Percentiles rank a stretch among this genome's conserved stretches.
Conservation (phyloP, 2,888 invertebrate species). For the Pseudococcus longispinus region DNA sequence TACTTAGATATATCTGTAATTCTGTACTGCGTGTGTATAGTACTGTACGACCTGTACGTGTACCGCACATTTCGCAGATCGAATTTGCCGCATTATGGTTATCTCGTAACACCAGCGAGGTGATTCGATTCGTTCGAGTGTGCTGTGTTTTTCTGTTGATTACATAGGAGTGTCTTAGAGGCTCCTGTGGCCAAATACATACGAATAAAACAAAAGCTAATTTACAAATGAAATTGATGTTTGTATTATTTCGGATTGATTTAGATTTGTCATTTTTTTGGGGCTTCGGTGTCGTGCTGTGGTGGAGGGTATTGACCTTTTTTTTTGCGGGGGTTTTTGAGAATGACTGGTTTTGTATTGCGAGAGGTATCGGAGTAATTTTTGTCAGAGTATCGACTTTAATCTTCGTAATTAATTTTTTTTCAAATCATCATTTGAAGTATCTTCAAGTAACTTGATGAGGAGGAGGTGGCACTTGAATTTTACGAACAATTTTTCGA, state of each 20-base stretch:
- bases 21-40: too few relatives aligned
- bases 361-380: background rate
- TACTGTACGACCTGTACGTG: background rate
- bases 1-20: background rate
- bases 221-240: slow-evolving; percentile 17
- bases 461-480: too few relatives aligned
- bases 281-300: background rate
- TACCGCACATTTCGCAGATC: background rate
- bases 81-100: slow-evolving; percentile 21
- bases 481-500: too few relatives aligned
- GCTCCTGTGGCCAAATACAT: too few relatives aligned
- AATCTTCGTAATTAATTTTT: too few relatives aligned
- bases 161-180: slow-evolving; percentile 19
- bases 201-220: slow-evolving; percentile 2
- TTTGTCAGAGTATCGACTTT: background rate
- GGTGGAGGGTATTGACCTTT: background rate
- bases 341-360: background rate
- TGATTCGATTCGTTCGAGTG: background rate
- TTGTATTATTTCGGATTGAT: background rate
- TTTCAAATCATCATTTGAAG: too few relatives aligned
- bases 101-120: background rate
- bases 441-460: too few relatives aligned
- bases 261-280: background rate
- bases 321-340: background rate
- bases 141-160: background rate